Evolutionary conservation across 1,140 invertebrate genomes (phyloP).

Genomic region (Lasioglossum baleicum): DNA sequence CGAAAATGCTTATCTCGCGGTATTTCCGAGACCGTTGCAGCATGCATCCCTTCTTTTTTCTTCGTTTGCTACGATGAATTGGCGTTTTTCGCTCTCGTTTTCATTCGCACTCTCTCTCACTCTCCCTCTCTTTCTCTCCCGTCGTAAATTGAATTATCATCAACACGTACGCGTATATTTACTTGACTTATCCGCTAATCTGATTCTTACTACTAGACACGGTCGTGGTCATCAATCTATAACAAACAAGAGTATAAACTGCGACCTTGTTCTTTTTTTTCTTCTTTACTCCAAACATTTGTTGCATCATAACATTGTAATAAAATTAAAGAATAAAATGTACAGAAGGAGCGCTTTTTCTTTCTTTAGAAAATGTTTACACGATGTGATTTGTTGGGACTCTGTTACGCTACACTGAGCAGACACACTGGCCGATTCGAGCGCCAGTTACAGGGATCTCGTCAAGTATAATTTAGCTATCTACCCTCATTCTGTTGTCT

Average conservation of each 20-base stretch:
- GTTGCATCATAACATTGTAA: slow-evolving; percentile 70
- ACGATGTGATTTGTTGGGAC: slow-evolving; percentile 62
- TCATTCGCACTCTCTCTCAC: slow-evolving; percentile 12
- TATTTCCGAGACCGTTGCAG: slow-evolving; percentile 39
- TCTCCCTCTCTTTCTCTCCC: slow-evolving; percentile 6
- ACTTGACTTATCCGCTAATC: slow-evolving; percentile 40
- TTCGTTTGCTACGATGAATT: slow-evolving; percentile 50
- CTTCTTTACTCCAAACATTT: slow-evolving; percentile 65
- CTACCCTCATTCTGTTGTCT: slow-evolving; percentile 24
- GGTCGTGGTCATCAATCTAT: slow-evolving; percentile 57
- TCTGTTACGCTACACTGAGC: slow-evolving; percentile 72
- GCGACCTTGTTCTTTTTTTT: slow-evolving; percentile 29
- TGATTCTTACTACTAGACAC: slow-evolving; percentile 56
- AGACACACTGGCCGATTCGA: slow-evolving; percentile 62
- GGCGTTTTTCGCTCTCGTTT: slow-evolving; percentile 21
- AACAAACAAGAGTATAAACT: slow-evolving; percentile 63
- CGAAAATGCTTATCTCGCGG: slow-evolving; percentile 40
- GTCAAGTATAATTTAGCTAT: slow-evolving; percentile 9
- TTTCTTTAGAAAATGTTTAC: slow-evolving; percentile 72
- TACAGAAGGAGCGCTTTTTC: slow-evolving; percentile 73
- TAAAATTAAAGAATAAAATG: slow-evolving; percentile 78
- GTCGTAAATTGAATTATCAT: slow-evolving; percentile 34
- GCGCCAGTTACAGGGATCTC: slow-evolving; percentile 50
- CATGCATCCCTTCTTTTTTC: slow-evolving; percentile 17
- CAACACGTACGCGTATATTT: slow-evolving; percentile 54